phyloP scores from a whole-genome alignment of 2,113 vertebrate genomes.

The Pangasianodon hypophthalmus region DNA sequence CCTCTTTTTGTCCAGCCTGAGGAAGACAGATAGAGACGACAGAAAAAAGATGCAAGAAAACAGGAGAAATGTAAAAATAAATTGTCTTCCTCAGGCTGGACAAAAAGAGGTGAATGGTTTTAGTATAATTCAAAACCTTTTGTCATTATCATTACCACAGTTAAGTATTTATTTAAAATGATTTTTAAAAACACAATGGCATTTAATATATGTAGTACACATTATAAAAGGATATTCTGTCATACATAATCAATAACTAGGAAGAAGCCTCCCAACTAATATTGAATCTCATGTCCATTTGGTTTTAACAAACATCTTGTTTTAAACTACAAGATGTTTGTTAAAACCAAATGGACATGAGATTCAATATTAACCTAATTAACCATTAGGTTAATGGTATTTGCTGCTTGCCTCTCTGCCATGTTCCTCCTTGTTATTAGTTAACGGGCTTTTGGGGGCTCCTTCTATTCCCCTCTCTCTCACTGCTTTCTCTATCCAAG shows the following conservation, averaged over 20 bases:
- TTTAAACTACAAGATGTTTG: too few species aligned
- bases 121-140: background rate
- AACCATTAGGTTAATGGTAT: background rate
- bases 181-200: background rate
- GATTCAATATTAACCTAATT: too few species aligned
- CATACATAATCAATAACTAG: background rate
- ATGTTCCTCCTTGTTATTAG: slow-evolving; percentile 53
- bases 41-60: background rate
- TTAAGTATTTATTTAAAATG: background rate
- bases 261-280: background rate
- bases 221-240: background rate
- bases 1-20: slow-evolving; percentile 64
- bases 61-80: background rate
- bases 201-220: background rate
- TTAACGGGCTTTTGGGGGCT: slow-evolving; percentile 43
- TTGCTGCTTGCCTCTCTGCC: slow-evolving; percentile 68
- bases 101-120: too few species aligned
- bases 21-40: background rate
- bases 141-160: background rate
- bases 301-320: background rate
- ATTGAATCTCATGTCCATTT: background rate
- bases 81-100: too few species aligned
- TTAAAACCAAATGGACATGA: too few species aligned
- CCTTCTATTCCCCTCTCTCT: slow-evolving; percentile 52
- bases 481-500: slow-evolving; percentile 52